Percentiles rank a stretch among this genome's conserved stretches.
Evolutionary conservation across 2,888 invertebrate species (phyloP).

Genomic region (Aphelenchoides bicaudatus): DNA sequence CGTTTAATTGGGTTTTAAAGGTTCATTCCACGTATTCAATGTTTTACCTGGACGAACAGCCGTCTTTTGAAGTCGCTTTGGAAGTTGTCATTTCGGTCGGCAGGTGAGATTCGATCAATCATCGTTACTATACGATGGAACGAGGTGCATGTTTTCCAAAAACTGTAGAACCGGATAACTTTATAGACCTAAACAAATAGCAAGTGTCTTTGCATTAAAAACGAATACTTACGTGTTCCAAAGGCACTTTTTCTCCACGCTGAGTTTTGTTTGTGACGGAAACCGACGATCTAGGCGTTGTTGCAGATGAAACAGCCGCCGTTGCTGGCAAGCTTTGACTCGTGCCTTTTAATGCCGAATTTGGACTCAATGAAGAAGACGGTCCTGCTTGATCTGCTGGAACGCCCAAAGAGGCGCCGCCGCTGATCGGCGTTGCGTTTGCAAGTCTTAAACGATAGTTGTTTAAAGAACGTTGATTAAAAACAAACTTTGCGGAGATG

Average conservation of each 20-base stretch:
- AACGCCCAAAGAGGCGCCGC: conserved; percentile 18
- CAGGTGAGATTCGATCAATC: conserved; percentile 51
- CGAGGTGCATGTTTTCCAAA: conserved; percentile 60
- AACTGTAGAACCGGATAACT: conserved; percentile 60
- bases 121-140: conserved; percentile 61
- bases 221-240: too few relatives aligned
- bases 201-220: too few relatives aligned
- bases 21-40: too few relatives aligned
- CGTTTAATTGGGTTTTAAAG: too few relatives aligned
- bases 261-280: conserved; percentile 24
- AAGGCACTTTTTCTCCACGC: conserved; percentile 40
- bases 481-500: conserved; percentile 42
- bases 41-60: conserved; percentile 58
- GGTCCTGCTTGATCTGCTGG: conserved; percentile 11
- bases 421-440: conserved; percentile 31
- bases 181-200: too few relatives aligned
- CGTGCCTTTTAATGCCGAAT: background rate
- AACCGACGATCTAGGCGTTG: conserved; percentile 32
- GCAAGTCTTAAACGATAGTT: too few relatives aligned
- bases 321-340: conserved; percentile 27
- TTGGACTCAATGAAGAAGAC: conserved; percentile 10
- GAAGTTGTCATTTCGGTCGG: conserved; percentile 22
- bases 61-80: conserved; percentile 47
- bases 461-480: too few relatives aligned
- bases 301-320: conserved; percentile 25